Conservation (phyloP, 2,113 vertebrate genomes). For the Erinaceus europaeus region DNA sequence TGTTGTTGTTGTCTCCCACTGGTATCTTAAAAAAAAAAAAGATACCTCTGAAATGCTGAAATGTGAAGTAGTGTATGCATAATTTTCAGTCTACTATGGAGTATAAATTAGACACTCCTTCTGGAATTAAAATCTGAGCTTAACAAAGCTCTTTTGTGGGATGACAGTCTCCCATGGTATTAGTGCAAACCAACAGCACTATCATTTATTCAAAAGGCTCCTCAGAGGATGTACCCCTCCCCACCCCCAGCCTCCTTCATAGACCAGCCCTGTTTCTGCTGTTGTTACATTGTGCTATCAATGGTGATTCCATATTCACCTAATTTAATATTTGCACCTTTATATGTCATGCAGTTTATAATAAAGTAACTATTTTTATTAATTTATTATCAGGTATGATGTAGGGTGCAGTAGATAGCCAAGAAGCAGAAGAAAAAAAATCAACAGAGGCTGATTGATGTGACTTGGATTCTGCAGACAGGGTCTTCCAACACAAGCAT, state of each 20-base stretch:
- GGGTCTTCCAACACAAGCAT: background rate
- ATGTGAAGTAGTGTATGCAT: constrained; percentile 70
- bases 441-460: background rate
- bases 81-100: constrained; percentile 67
- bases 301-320: accelerated
- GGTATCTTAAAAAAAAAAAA: constrained; percentile 74
- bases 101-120: constrained; percentile 76
- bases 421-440: background rate
- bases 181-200: constrained; percentile 51
- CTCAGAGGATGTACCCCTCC: background rate
- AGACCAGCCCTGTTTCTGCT: background rate
- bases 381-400: background rate
- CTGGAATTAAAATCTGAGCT: constrained; percentile 77
- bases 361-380: background rate
- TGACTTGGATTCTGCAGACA: background rate
- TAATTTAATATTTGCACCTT: background rate
- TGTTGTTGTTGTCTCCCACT: too few species aligned
- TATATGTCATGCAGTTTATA: background rate
- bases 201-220: constrained; percentile 43
- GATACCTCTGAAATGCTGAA: constrained; percentile 72
- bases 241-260: background rate
- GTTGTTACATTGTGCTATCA: accelerated
- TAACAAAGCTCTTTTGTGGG: constrained; percentile 79
- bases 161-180: constrained; percentile 68
- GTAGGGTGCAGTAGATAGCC: background rate